Conservation (phyloP, 2,113 vertebrate genomes). For the Aleadryas rufinucha region DNA sequence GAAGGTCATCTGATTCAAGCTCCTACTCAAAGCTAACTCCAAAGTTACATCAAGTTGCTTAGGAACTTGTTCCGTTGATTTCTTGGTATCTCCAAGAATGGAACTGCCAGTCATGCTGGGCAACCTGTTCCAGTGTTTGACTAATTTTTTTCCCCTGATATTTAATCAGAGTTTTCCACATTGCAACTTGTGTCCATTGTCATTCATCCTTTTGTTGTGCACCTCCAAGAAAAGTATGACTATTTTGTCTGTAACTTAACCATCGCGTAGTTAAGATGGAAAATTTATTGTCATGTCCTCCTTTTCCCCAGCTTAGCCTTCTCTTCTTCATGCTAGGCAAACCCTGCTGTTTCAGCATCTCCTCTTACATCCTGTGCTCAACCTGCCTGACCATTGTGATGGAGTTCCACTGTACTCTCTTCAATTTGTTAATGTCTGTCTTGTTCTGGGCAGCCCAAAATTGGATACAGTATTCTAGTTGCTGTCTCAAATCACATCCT, state of each 20-base stretch:
- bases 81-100: background rate
- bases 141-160: background rate
- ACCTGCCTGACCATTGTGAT: background rate
- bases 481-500: background rate
- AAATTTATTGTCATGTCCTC: background rate
- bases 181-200: background rate
- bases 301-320: background rate
- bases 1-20: background rate
- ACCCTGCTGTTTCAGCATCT: background rate
- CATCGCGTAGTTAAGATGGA: background rate
- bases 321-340: background rate
- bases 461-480: background rate
- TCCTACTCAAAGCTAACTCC: background rate
- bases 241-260: background rate
- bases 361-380: background rate
- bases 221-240: background rate
- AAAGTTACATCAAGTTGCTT: background rate
- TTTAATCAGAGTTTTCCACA: background rate
- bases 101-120: background rate
- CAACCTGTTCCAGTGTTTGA: background rate
- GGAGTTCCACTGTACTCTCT: background rate
- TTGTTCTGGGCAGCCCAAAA: background rate
- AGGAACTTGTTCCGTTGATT: background rate
- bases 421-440: background rate
- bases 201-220: background rate